Evolutionary conservation across 2,888 invertebrate genomes (phyloP), one percentile per base, ranked within the genome.

Genomic region (Pristionchus entomophagus): DNA sequence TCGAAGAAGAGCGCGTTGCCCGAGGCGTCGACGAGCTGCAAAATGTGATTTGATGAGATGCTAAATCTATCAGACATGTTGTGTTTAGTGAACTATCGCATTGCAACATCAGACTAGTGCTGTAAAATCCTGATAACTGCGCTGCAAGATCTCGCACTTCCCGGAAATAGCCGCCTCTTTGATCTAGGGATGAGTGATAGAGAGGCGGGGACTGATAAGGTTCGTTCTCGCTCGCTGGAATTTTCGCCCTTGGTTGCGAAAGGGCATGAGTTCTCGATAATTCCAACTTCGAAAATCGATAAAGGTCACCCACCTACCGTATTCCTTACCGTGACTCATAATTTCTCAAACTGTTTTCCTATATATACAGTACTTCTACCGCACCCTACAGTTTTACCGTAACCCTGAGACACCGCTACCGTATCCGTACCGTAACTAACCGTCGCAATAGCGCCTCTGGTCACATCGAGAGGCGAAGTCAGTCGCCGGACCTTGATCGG

Each of bases 1-100:
- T 84, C 83, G 65, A 65, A 65, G 65, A 84, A 84, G n/a, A 84
- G 19, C 49, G 83, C 83, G 83, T 84, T 84, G 29, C 83, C 83
- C 0, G 83, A 65, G 14, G 41, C 29, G 29, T 84, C 83, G 19
- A 84, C 29, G 32, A 84, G 49, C 83, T 84, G 83, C 62, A 65
- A 62, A 49, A 82, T 38, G 41, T 78, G 51, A 14, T 8, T n/a
- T n/a, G 14, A 19, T 51, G n/a, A 2, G 73, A 38, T 73, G 73
- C 73, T n/a, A 26, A 65, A 65, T 65, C 65, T 38, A 22, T 17
- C 12, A 22, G n/a, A 56, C 22, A 5, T 69, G 19, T 4, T 38
- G 4, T 1, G 6, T 35, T 38, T 3, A 69, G 69, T 38, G 12
- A 62, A 29, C 19, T 22, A 29, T 14, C 62, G 29, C 5, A 17